Base-by-base conservation (phyloP, 1,140 invertebrate species). In the Polypedilum pembai region DNA sequence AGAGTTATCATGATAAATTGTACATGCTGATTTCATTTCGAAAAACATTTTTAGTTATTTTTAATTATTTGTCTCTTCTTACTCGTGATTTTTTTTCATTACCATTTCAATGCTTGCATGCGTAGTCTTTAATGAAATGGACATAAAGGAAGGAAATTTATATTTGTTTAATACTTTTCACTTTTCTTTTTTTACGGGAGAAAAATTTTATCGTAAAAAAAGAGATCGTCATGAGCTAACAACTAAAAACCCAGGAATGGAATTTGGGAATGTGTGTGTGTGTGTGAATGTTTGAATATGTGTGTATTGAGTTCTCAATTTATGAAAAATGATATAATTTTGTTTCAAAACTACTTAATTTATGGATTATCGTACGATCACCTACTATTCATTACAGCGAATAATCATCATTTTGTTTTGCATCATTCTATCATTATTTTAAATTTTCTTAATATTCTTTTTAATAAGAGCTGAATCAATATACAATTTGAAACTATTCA, bases 371-470 rank as follows among this genome's bases (percentile, higher is more conserved):
- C 45, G 45, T 56, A 56, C 45, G 45, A 56, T 56, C 45, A 56
- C 45, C 45, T 56, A 56, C 45, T n/a, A 56, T 56, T 56, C 45
- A 56, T 56, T 56, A 56, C 45, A 56, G 45, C 45, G 45, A 56
- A 56, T 56, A 56, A 12, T 56, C 45, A 56, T 56, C 45, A 33
- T 33, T 33, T 33, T 33, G 24, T 33, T 56, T 56, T 56, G 45
- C 45, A n/a, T 56, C 45, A 56, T 56, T 56, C 45, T 56, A 56
- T 56, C 24, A 33, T 33, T 33, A 33, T 33, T 33, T 56, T 56
- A 56, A n/a, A n/a, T 56, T 56, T 56, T 12, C 2, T 56, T 12
- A n/a, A 56, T 56, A 56, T n/a, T 56, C 45, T n/a, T 56, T 56
- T 56, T 12, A 56, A 56, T 56, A 56, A 56, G 45, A 56, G 45